A percentile compares a stretch with the other conserved stretches of the same genome.
phyloP scores from a whole-genome alignment of 2,888 invertebrate genomes.

The Anoplius nigerrimus region DNA sequence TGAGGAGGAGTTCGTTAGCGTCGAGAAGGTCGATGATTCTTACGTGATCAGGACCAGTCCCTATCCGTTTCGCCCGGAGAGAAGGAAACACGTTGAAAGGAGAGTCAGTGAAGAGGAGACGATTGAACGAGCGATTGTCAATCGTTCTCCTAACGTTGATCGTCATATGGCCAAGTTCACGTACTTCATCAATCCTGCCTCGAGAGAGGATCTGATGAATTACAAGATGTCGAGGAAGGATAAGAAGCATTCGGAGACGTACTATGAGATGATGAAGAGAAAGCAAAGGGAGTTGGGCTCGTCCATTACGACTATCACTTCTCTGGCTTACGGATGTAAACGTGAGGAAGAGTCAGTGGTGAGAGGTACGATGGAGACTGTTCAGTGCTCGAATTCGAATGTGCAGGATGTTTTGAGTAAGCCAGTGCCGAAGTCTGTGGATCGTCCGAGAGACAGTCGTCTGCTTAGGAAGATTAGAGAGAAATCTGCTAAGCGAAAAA shows the following conservation, averaged over 20 bases:
- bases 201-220: conserved; percentile 54
- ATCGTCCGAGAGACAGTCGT: conserved; percentile 30
- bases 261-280: conserved; percentile 64
- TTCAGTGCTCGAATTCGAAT: neutral
- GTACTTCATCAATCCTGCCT: conserved; percentile 61
- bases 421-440: conserved; percentile 10
- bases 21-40: conserved; percentile 60
- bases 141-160: conserved; percentile 15
- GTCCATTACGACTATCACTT: conserved; percentile 45
- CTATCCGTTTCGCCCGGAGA: conserved; percentile 67
- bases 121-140: neutral
- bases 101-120: neutral
- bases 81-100: conserved; percentile 44
- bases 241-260: conserved; percentile 72
- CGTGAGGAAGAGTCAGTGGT: neutral
- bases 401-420: neutral
- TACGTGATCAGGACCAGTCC: conserved; percentile 69
- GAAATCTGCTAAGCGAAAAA: conserved; percentile 42
- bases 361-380: neutral
- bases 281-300: conserved; percentile 50
- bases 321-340: conserved; percentile 13
- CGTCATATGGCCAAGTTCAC: conserved; percentile 60
- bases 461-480: conserved; percentile 46
- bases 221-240: conserved; percentile 71
- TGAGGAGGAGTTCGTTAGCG: conserved; percentile 70